Base-by-base conservation (phyloP, 2,888 invertebrate genomes). In the Megalurothrips usitatus region DNA sequence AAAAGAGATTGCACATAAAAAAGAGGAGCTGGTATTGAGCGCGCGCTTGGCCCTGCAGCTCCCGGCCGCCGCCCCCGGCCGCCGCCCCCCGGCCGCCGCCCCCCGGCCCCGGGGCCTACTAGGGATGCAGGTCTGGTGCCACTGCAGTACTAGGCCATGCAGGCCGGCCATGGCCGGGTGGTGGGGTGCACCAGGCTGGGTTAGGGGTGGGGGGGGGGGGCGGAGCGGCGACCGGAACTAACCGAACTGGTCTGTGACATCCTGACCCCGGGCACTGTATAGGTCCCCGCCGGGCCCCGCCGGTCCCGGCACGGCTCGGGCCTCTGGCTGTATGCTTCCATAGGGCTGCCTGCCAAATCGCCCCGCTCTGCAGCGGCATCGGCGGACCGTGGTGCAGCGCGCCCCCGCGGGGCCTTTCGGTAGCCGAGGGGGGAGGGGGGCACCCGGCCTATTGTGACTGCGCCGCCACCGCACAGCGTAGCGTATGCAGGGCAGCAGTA, bases 41-140 rank as follows among this genome's bases (percentile, higher is more conserved):
- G 68, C 68, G 68, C 23, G 23, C 68, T 19, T 19, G 63, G 68
- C 68, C 68, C 68, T 68, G 68, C 68, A 58, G 58, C 68, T 1
- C 68, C 68, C 68, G 23, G 68, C 68, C 11, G 58, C 68, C 11
- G 23, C 68, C 68, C 68, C 68, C 68, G 26, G 26, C 68, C 68
- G 12, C 26, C 23, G 26, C 23, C 68, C 68, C 26, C 68, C 68
- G 68, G 58, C 58, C 58, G 58, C 58, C 17, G 14, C 58, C 58
- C 58, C 6, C 6, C 68, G 9, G 10, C 68, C 68, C 26, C 68
- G 23, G 23, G 26, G 68, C 68, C 68, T 26, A 75, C 68, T 75
- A 75, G 68, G 68, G 68, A 75, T 75, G 68, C 68, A 75, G 68
- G 68, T 75, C 68, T 75, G 68, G 68, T 75, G 68, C 68, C 68